phyloP scores from a whole-genome alignment of 2,113 vertebrate genomes.

The Dromas ardeola region DNA sequence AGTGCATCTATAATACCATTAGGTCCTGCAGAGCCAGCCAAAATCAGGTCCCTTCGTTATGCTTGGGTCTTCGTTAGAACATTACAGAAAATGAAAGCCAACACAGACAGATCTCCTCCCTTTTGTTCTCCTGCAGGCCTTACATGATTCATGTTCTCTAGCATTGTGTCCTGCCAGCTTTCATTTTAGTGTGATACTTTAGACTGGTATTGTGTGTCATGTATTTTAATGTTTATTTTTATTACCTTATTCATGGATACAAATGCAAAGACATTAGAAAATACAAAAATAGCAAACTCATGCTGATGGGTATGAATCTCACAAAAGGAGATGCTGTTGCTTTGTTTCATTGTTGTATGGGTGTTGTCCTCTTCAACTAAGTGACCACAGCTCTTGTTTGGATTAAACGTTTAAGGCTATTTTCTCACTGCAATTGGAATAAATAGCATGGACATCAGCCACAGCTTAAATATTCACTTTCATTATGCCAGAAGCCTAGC shows the following conservation, averaged over 20 bases:
- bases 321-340: not conserved
- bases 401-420: not conserved
- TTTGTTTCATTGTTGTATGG: not conserved
- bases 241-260: not conserved
- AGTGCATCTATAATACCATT: not conserved
- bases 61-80: not conserved
- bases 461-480: not conserved
- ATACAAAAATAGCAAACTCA: not conserved
- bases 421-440: not conserved
- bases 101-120: not conserved
- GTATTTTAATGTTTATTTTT: not conserved
- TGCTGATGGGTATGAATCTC: not conserved
- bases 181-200: not conserved
- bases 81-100: not conserved
- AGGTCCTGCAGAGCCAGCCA: not conserved
- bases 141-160: not conserved
- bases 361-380: not conserved
- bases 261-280: not conserved
- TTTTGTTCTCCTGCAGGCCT: not conserved
- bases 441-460: not conserved
- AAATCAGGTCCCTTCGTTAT: not conserved
- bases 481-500: not conserved
- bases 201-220: not conserved
- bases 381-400: not conserved
- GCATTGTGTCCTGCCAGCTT: rapidly evolving